Evolutionary conservation across 2,797 vertebrate genomes (phyloP).

Genomic region (Morus bassanus): DNA sequence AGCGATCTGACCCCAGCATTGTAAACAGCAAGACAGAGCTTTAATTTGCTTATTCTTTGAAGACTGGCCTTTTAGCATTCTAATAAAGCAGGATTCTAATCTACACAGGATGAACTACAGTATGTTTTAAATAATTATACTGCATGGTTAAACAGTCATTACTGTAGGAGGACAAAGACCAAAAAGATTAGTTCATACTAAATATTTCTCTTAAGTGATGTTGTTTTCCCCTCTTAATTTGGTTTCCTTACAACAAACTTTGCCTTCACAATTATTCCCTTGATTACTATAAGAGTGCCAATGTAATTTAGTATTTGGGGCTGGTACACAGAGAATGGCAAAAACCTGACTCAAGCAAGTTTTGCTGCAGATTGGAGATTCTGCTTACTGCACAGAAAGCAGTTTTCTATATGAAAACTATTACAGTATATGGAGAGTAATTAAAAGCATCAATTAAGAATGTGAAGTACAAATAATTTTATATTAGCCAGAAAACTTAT

Average conservation of each 20-base stretch:
- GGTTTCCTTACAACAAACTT: slow-evolving; percentile 63
- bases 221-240: slow-evolving; percentile 43
- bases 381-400: slow-evolving; percentile 57
- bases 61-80: neutral
- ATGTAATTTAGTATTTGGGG: slow-evolving; percentile 60
- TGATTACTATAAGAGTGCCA: slow-evolving; percentile 52
- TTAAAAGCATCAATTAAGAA: slow-evolving; percentile 69
- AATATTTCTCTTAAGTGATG: slow-evolving; percentile 49
- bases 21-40: slow-evolving; percentile 31
- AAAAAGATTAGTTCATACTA: slow-evolving; percentile 45
- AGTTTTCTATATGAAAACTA: slow-evolving; percentile 60
- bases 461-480: slow-evolving; percentile 63
- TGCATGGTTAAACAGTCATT: slow-evolving; percentile 34
- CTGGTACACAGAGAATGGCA: slow-evolving; percentile 29
- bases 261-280: slow-evolving; percentile 51
- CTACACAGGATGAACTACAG: slow-evolving; percentile 16
- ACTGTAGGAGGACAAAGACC: slow-evolving; percentile 3
- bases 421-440: slow-evolving; percentile 68
- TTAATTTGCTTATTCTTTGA: slow-evolving; percentile 56
- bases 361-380: slow-evolving; percentile 47
- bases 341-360: slow-evolving; percentile 68
- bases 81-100: slow-evolving; percentile 40
- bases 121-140: slow-evolving; percentile 45
- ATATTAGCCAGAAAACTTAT: slow-evolving; percentile 58
- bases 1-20: slow-evolving; percentile 1